A percentile compares a stretch with the other conserved stretches of the same genome.
Evolutionary conservation across 2,113 vertebrate genomes (phyloP).

Genomic region (Gambusia affinis): DNA sequence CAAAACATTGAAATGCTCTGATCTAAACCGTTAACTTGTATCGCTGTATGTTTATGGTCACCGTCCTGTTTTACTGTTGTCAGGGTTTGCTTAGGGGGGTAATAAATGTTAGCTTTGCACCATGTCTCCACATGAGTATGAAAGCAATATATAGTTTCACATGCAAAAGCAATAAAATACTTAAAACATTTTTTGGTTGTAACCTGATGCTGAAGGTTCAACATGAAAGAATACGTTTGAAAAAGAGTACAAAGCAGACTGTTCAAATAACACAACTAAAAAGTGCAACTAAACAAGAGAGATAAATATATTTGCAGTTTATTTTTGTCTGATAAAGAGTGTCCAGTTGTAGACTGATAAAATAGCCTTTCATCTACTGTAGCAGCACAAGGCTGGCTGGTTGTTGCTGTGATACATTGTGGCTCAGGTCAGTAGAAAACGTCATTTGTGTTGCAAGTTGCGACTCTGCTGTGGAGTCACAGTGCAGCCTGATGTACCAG

Average conservation of each 20-base stretch:
- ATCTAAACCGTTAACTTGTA: not conserved
- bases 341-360: not conserved
- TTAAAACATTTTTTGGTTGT: too few species aligned
- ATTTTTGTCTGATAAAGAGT: not conserved
- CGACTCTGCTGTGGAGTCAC: slow-evolving; percentile 61
- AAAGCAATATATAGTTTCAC: not conserved
- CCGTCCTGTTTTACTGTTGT: not conserved
- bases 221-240: slow-evolving; percentile 7
- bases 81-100: too few species aligned
- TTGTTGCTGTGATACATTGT: slow-evolving; percentile 42
- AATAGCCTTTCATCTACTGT: slow-evolving; percentile 51
- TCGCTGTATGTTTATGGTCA: not conserved
- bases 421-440: slow-evolving; percentile 48
- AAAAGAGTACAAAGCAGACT: slow-evolving; percentile 27
- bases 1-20: not conserved
- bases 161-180: too few species aligned
- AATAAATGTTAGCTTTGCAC: too few species aligned
- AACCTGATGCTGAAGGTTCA: too few species aligned
- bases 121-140: not conserved
- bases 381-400: slow-evolving; percentile 36
- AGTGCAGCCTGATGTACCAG: slow-evolving; percentile 46
- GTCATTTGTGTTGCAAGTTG: slow-evolving; percentile 64
- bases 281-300: slow-evolving; percentile 13
- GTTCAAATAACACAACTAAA: slow-evolving; percentile 26
- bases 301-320: not conserved